Base-by-base conservation (phyloP, 2,113 vertebrate species). In the Triplophysa siluroides region DNA sequence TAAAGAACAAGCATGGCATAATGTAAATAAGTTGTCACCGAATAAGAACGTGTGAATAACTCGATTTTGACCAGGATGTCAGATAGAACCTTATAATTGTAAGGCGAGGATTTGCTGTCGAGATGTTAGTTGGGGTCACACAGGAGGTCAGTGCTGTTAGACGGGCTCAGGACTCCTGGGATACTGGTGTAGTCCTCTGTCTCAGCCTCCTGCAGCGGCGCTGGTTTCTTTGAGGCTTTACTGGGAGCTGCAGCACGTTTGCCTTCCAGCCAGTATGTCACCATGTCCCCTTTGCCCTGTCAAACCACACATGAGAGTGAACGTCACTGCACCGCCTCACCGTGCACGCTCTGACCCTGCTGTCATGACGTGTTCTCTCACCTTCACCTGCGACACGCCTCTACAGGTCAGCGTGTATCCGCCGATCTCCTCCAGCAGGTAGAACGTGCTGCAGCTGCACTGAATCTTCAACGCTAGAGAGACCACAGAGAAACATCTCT, bases 301-400 rank as follows among this genome's bases (percentile, higher is more conserved):
- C n/a, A 16, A 73, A 19, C 12, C 19, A 76, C 62, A n/a, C 2
- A 18, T 21, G 7, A 6, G n/a, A 58, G 54, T 10, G n/a, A 58
- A 58, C 19, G n/a, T 9, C 50, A 52, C 50, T 18, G 14, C 14
- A 14, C 47, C 11, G 47, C 47, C 10, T 52, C 50, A 52, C 16
- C 3, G 13, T 14, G 14, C 18, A 18, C 50, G 4, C 19, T n/a
- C n/a, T 21, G 54, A n/a, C 19, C 19, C 19, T 58, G 7, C 16
- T 8, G 1, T 7, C 9, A 8, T n/a, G 9, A 9, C 3, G 7
- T 3, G 19, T 21, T 52, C 54, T 21, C 90, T 84, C 85, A 97
- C 96, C 94, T 97, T 97, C 71, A 97, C 92, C 91, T 95, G 93
- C 80, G 95, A 84, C 74, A 88, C 92, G 50, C 96, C 96, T 83